Conservation (phyloP, 2,113 vertebrate species). For the Bubalus kerabau region DNA sequence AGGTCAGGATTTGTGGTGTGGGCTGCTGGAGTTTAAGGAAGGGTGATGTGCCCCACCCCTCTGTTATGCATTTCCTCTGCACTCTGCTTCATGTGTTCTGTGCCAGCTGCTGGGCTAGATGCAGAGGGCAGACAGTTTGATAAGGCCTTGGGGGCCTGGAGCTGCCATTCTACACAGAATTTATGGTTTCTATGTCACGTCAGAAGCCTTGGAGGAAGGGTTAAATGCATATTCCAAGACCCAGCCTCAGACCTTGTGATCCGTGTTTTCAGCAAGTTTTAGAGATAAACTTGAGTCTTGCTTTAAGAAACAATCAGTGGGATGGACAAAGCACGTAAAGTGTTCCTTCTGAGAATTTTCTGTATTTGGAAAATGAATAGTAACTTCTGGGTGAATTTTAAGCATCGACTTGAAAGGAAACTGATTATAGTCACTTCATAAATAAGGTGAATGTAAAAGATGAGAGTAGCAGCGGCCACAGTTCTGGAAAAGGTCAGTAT, state of each 20-base stretch:
- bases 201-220: background rate
- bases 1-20: no score
- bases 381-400: background rate
- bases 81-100: rapidly evolving
- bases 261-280: background rate
- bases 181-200: rapidly evolving
- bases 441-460: background rate
- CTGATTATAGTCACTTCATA: background rate
- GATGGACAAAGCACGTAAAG: background rate
- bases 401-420: background rate
- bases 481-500: background rate
- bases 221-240: background rate
- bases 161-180: no score
- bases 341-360: background rate
- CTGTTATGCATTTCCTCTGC: rapidly evolving
- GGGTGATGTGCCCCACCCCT: rapidly evolving
- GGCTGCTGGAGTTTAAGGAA: background rate
- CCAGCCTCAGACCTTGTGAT: rapidly evolving
- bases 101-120: background rate
- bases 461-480: background rate
- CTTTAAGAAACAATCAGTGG: background rate
- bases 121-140: background rate
- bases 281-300: background rate
- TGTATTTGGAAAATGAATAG: background rate
- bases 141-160: background rate